Evolutionary conservation across 2,888 invertebrate genomes (phyloP).

Genomic region (Cinara cedri): DNA sequence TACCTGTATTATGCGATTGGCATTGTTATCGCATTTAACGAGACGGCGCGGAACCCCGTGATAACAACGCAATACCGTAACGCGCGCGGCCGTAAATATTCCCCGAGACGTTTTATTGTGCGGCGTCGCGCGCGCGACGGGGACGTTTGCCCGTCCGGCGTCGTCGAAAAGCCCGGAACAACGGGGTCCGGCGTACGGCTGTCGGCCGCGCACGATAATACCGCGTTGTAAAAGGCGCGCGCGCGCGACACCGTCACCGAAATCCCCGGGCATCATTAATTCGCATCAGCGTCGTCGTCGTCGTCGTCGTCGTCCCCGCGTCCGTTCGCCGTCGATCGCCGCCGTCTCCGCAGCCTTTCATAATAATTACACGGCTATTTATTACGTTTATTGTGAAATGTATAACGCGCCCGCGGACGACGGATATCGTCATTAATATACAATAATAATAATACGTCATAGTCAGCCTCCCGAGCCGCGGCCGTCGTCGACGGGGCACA

Average conservation of each 20-base stretch:
- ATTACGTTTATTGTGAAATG: conserved; percentile 55
- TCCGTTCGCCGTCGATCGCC: neutral
- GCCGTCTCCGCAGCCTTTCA: conserved; percentile 45
- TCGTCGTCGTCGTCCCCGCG: neutral
- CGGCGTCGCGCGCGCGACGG: neutral
- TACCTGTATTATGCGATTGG: too few relatives aligned
- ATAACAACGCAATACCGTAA: too few relatives aligned
- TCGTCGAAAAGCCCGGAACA: conserved; percentile 35
- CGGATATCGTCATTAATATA: conserved; percentile 54
- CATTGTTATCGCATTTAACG: too few relatives aligned
- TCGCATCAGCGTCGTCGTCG: conserved; percentile 51
- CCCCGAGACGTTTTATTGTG: neutral
- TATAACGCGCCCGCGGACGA: conserved; percentile 38
- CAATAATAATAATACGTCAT: conserved; percentile 38
- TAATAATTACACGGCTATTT: conserved; percentile 57
- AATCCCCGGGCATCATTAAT: conserved; percentile 54
- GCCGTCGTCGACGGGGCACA: conserved; percentile 20
- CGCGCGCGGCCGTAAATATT: neutral
- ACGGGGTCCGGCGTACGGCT: conserved; percentile 50
- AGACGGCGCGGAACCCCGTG: too few relatives aligned
- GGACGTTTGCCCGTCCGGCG: too few relatives aligned
- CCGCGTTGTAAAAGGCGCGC: too few relatives aligned
- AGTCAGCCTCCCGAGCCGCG: conserved; percentile 1
- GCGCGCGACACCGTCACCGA: conserved; percentile 4
- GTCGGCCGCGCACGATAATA: too few relatives aligned